Percentiles rank a stretch among this genome's conserved stretches.
Conservation (phyloP, 2,113 vertebrate species). For the human region DNA sequence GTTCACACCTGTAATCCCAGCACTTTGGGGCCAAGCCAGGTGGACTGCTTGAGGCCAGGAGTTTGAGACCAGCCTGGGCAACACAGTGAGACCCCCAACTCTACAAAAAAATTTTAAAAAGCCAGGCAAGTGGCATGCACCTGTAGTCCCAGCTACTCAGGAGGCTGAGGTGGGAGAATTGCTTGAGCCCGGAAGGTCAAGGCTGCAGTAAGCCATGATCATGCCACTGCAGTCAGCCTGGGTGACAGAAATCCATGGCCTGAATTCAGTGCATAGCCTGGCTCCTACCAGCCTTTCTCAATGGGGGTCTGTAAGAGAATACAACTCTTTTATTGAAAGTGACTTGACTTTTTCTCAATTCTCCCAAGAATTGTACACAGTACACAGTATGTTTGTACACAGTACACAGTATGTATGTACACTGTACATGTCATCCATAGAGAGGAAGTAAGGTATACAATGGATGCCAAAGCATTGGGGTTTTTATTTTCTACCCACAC, state of each 20-base stretch:
- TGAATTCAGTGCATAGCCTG: background rate
- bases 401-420: background rate
- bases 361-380: background rate
- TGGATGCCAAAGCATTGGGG: background rate
- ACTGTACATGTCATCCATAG: background rate
- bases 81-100: no score
- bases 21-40: no score
- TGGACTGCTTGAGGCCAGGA: no score
- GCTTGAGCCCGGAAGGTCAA: no score
- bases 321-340: background rate
- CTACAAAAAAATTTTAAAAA: no score
- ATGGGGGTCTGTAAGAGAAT: background rate
- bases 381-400: background rate
- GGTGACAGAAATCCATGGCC: background rate
- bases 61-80: no score
- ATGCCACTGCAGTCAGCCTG: no score
- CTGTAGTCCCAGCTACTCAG: no score
- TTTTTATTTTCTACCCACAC: background rate
- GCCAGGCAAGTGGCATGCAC: no score
- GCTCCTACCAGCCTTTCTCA: background rate
- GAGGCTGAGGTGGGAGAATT: no score
- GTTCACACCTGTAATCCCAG: no score
- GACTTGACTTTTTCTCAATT: background rate
- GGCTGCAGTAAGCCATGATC: no score
- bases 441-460: background rate